These are phyloP conservation scores for Antitype chi DNA, from an alignment of 2,888 invertebrate species.

Conservation along the genomic window DNA sequence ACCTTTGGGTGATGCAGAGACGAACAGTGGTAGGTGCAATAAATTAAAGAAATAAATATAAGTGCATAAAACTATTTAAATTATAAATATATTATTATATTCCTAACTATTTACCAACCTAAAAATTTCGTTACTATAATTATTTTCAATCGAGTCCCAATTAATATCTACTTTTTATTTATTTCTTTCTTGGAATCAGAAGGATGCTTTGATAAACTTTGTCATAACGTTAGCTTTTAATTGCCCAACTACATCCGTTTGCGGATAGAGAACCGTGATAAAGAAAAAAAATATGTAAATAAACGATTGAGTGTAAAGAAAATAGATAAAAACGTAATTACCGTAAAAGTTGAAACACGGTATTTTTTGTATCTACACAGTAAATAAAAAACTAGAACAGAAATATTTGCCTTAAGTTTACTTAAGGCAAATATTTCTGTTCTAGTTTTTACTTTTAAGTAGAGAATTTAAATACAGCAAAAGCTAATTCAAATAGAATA, in stretches of 20 bases:
- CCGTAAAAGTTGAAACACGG: not conserved
- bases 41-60: too few species aligned
- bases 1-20: too few species aligned
- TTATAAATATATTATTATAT: too few species aligned
- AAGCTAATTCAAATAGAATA: conserved; percentile 30
- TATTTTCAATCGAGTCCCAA: not conserved
- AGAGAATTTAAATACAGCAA: conserved; percentile 10
- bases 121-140: not conserved
- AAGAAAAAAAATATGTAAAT: too few species aligned
- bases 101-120: too few species aligned
- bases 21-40: too few species aligned
- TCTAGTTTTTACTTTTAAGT: too few species aligned
- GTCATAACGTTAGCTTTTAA: not conserved
- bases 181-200: not conserved
- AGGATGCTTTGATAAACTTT: not conserved
- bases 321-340: not conserved
- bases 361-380: not conserved
- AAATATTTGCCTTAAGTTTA: not conserved
- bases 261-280: not conserved
- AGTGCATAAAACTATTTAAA: too few species aligned
- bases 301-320: not conserved
- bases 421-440: too few species aligned
- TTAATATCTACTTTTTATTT: not conserved
- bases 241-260: not conserved
- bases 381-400: not conserved